Evolutionary conservation across 2,113 vertebrate genomes (phyloP).

Genomic region (Hirundichthys speculiger): DNA sequence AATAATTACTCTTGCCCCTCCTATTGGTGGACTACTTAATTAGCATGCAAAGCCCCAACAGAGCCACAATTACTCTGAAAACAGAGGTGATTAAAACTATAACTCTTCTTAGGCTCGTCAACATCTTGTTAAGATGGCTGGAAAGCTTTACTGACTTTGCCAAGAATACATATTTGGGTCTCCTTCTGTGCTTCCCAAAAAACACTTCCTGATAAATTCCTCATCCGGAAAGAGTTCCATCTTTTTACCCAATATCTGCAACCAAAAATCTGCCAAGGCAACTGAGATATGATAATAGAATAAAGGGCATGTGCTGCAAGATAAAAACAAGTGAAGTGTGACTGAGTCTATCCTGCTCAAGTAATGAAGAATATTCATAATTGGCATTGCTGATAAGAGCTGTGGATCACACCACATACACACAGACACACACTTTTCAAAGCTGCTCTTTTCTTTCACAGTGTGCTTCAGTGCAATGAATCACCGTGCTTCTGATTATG

Average conservation of each 20-base stretch:
- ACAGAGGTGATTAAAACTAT: constrained; percentile 65
- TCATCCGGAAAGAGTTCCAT: background rate
- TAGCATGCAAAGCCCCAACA: constrained; percentile 61
- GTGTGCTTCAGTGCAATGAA: constrained; percentile 38
- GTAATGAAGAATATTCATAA: constrained; percentile 63
- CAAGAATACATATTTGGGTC: constrained; percentile 17
- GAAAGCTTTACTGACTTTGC: constrained; percentile 44
- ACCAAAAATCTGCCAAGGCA: constrained; percentile 54
- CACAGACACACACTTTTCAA: constrained; percentile 19
- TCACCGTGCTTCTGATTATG: constrained; percentile 54
- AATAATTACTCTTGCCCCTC: constrained; percentile 75
- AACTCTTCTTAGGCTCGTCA: constrained; percentile 56
- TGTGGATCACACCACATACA: constrained; percentile 41
- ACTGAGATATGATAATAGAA: constrained; percentile 62
- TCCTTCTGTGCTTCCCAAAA: constrained; percentile 7
- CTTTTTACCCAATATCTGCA: constrained; percentile 25
- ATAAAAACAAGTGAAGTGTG: constrained; percentile 68
- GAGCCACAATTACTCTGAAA: constrained; percentile 63
- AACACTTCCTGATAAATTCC: constrained; percentile 34
- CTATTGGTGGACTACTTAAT: constrained; percentile 67
- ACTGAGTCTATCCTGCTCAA: constrained; percentile 67
- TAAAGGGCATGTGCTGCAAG: constrained; percentile 55
- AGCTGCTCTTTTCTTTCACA: constrained; percentile 30
- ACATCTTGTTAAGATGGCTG: constrained; percentile 36
- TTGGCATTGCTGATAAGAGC: constrained; percentile 60